Conservation (phyloP, 2,888 invertebrate genomes). For the Vesta saturnalis region DNA sequence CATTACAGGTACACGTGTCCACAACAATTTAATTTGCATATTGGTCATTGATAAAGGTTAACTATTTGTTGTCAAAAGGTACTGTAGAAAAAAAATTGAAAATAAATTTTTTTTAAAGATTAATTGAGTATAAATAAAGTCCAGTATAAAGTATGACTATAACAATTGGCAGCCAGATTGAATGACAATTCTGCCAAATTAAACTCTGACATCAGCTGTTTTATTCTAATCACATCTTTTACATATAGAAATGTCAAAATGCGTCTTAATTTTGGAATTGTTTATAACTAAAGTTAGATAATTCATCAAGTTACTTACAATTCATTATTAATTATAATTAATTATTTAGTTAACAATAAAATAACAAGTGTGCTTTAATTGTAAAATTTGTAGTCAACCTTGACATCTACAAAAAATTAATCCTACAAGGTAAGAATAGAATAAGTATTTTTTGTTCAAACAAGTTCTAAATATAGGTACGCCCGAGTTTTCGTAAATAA, state of each 20-base stretch:
- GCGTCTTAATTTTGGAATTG: slow-evolving; percentile 39
- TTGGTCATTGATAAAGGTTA: too few species aligned
- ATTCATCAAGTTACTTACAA: background rate
- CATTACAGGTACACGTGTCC: too few species aligned
- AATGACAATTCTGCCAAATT: too few species aligned
- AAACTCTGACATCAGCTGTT: slow-evolving; percentile 23
- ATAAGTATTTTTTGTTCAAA: slow-evolving; percentile 17
- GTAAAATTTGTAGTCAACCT: slow-evolving; percentile 26
- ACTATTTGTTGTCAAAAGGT: too few species aligned
- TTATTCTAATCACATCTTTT: slow-evolving; percentile 23
- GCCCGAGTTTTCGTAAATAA: slow-evolving; percentile 16
- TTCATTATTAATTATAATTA: background rate
- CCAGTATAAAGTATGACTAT: too few species aligned
- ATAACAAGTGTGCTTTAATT: background rate
- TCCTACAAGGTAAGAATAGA: slow-evolving; percentile 25
- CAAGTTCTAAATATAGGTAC: slow-evolving; percentile 26
- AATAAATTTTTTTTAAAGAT: too few species aligned
- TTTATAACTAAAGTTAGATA: slow-evolving; percentile 17
- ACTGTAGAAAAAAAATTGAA: too few species aligned
- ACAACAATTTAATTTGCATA: too few species aligned
- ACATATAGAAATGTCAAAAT: slow-evolving; percentile 40
- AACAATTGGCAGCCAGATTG: too few species aligned
- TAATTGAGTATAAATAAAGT: too few species aligned
- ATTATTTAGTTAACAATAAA: background rate
- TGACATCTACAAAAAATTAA: slow-evolving; percentile 28